Evolutionary conservation across 1,140 invertebrate species (phyloP).

Genomic region (Galendromus occidentalis): DNA sequence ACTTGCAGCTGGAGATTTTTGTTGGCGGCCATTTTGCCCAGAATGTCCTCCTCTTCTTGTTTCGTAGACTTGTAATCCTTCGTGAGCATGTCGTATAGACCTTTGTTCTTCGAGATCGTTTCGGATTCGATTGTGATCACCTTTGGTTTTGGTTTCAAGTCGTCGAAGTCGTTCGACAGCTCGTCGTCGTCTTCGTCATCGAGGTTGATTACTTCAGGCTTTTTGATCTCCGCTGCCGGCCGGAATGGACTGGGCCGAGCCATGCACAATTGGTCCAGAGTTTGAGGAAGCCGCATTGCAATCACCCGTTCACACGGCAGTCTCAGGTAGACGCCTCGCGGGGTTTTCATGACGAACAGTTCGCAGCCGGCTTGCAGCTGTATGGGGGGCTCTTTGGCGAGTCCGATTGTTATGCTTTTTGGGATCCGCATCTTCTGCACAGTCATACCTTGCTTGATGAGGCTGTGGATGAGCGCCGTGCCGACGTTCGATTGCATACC

Average conservation of each 20-base stretch:
- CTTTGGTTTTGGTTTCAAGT: conserved; percentile 3
- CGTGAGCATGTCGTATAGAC: conserved; percentile 8
- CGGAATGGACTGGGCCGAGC: conserved; percentile 18
- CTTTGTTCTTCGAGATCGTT: conserved; percentile 2
- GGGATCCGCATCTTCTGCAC: conserved; percentile 81
- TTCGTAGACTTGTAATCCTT: not conserved
- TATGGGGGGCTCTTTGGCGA: conserved; percentile 49
- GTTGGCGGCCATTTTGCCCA: not conserved
- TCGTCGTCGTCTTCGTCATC: not conserved
- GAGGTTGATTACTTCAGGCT: conserved; percentile 6
- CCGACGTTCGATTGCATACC: not conserved
- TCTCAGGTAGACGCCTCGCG: conserved; percentile 87
- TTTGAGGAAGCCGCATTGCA: conserved; percentile 47
- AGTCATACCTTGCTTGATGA: conserved; percentile 55
- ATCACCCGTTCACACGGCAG: conserved; percentile 87
- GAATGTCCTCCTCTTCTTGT: not conserved
- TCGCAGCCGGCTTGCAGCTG: conserved; percentile 74
- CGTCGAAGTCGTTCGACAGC: not conserved
- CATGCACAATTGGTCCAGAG: conserved; percentile 16
- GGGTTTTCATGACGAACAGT: conserved; percentile 77
- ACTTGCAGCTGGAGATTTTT: conserved; percentile 6
- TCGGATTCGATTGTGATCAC: conserved; percentile 10
- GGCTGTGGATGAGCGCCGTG: conserved; percentile 16
- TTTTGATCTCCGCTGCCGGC: not conserved
- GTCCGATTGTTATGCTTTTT: conserved; percentile 41